phyloP scores from a whole-genome alignment of 2,888 invertebrate species.

The Euproctis similis region DNA sequence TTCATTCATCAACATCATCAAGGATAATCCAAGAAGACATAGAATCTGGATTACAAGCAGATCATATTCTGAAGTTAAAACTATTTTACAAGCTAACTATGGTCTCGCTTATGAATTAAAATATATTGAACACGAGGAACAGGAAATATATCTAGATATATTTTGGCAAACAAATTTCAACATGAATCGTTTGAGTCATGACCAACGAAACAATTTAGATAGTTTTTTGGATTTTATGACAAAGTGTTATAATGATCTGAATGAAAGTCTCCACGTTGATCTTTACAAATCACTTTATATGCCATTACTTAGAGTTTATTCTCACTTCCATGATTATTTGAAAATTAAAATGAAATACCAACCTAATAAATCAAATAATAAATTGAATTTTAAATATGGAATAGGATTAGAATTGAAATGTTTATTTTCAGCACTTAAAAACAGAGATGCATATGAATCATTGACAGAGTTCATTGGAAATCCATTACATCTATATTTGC shows the following conservation, averaged over 20 bases:
- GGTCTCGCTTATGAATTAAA: constrained; percentile 7
- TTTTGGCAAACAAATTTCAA: constrained; percentile 8
- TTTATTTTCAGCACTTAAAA: not conserved
- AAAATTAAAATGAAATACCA: not conserved
- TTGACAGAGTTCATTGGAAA: not conserved
- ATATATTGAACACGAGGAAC: constrained; percentile 6
- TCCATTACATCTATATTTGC: constrained; percentile 13
- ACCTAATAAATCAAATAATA: not conserved
- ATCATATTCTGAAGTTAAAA: constrained; percentile 10
- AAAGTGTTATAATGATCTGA: not conserved
- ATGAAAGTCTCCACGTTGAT: not conserved
- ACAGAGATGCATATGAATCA: not conserved
- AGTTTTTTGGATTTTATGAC: not conserved
- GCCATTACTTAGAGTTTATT: not conserved
- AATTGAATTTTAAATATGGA: too few species aligned
- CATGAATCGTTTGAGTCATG: constrained; percentile 4
- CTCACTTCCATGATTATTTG: not conserved
- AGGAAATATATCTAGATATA: constrained; percentile 8
- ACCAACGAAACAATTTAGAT: constrained; percentile 1
- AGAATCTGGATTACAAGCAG: constrained; percentile 16
- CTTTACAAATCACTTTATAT: not conserved
- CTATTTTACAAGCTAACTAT: constrained; percentile 9
- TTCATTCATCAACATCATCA: constrained; percentile 1
- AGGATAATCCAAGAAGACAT: not conserved
- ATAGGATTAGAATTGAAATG: too few species aligned